Conservation (phyloP, 2,113 vertebrate species). For the Condylura cristata region DNA sequence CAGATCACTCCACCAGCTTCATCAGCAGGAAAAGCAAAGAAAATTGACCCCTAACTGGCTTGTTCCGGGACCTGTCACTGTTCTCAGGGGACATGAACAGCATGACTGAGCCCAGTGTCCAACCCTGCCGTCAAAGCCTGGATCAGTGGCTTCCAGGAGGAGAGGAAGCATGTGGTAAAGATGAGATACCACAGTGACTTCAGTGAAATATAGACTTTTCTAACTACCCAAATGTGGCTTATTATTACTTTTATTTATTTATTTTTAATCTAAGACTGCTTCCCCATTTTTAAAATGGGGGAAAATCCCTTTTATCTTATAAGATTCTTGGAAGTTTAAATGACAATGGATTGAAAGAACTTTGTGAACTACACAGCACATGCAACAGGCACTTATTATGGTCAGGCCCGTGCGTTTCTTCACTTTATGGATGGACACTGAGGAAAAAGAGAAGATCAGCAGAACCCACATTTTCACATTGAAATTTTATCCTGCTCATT, state of each 20-base stretch:
- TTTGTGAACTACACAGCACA: neutral
- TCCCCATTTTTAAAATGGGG: neutral
- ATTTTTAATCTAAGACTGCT: neutral
- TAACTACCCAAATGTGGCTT: neutral
- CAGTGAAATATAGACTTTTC: no score
- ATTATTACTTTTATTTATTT: neutral
- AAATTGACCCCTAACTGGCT: neutral
- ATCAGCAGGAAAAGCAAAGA: neutral
- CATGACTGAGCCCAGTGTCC: neutral
- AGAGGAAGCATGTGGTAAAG: neutral
- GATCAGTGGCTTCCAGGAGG: no score
- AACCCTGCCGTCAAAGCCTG: neutral
- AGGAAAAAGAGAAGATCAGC: neutral
- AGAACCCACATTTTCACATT: neutral
- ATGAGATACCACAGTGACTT: neutral
- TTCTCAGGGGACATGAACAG: neutral
- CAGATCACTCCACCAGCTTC: neutral
- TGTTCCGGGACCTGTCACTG: neutral
- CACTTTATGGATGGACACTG: neutral
- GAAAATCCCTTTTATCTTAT: neutral
- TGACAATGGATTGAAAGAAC: neutral
- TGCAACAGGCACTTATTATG: no score
- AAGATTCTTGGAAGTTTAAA: neutral
- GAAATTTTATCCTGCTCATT: neutral
- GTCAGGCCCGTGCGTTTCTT: neutral